These are phyloP conservation scores for Champsocephalus gunnari DNA, from an alignment of 2,797 vertebrate genomes.

Conservation along the genomic window DNA sequence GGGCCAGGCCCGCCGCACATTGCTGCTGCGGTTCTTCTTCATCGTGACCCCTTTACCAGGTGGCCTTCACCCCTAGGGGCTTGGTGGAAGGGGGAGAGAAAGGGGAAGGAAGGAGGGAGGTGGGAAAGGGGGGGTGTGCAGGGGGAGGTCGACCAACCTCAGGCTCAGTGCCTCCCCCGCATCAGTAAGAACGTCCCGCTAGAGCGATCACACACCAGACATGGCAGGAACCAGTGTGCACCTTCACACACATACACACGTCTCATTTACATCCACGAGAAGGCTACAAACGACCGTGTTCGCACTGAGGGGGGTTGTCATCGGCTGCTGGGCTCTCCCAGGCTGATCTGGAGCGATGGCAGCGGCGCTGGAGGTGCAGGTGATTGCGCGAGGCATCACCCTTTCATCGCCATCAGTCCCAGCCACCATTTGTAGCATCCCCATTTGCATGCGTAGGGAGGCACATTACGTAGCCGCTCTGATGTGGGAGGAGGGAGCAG, in stretches of 20 bases:
- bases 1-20: constrained; percentile 96
- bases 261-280: constrained; percentile 79
- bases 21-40: constrained; percentile 98
- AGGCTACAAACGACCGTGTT: constrained; percentile 70
- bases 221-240: constrained; percentile 83
- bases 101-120: not conserved
- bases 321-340: constrained; percentile 76
- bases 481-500: constrained; percentile 84
- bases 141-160: constrained; percentile 87
- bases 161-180: constrained; percentile 87
- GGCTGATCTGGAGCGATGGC: constrained; percentile 80
- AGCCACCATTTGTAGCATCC: constrained; percentile 91
- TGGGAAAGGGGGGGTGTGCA: constrained; percentile 48
- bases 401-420: constrained; percentile 93
- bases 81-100: constrained; percentile 18
- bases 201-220: constrained; percentile 86
- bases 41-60: constrained; percentile 82
- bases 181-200: constrained; percentile 86
- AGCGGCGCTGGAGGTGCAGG: constrained; percentile 73
- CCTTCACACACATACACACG: constrained; percentile 80
- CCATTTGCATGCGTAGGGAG: constrained; percentile 91
- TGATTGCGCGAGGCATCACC: constrained; percentile 95
- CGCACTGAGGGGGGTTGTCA: constrained; percentile 70
- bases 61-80: constrained; percentile 69
- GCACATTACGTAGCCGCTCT: constrained; percentile 88